Evolutionary conservation across 2,113 vertebrate genomes (phyloP).

Genomic region (Chionomys nivalis): DNA sequence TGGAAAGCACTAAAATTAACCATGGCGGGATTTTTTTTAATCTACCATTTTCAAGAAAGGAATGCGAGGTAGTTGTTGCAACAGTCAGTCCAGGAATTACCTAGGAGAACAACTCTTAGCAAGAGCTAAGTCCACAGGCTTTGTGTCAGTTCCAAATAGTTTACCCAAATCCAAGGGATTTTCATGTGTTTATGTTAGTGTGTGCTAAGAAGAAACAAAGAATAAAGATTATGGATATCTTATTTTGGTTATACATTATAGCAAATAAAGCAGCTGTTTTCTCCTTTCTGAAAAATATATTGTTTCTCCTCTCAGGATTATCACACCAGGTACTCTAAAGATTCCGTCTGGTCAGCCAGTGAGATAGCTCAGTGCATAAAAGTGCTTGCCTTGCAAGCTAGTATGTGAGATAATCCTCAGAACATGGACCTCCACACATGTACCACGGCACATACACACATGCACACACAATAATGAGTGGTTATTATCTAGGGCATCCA

Average conservation of each 20-base stretch:
- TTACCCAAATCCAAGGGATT: not conserved
- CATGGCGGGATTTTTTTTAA: not conserved
- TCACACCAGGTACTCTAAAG: not conserved
- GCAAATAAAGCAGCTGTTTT: constrained; percentile 41
- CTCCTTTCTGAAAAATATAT: not conserved
- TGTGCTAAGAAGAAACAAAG: not conserved
- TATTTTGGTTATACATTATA: not conserved
- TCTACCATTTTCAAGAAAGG: not conserved
- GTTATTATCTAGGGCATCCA: not conserved
- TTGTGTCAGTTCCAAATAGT: not conserved
- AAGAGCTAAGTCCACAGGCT: not conserved
- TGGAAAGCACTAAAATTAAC: not conserved
- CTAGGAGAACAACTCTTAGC: not conserved
- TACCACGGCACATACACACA: too few species aligned
- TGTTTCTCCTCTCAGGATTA: not conserved
- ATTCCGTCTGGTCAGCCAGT: not conserved
- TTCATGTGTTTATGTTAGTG: not conserved
- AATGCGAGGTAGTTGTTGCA: not conserved
- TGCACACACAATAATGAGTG: not conserved
- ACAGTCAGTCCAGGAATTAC: not conserved
- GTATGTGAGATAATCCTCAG: not conserved
- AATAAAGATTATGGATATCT: not conserved
- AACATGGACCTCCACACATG: not conserved
- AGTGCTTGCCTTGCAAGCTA: not conserved
- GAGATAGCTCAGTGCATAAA: not conserved